Conservation (phyloP, 2,888 invertebrate genomes). For the Amphipoea lucens region DNA sequence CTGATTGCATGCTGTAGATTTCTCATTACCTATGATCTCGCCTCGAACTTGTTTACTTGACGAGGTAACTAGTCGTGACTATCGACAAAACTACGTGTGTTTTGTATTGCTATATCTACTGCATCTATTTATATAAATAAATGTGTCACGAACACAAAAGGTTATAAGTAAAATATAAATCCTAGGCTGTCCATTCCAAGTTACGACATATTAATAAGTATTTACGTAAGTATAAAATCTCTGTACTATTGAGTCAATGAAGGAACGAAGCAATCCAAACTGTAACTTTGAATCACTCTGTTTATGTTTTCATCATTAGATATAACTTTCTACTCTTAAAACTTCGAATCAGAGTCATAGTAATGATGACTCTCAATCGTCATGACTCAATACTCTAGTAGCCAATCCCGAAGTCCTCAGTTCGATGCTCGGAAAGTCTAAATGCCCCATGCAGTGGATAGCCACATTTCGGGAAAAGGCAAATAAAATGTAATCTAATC, state of each 20-base stretch:
- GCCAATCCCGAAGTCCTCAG: not conserved
- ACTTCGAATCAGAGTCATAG: not conserved
- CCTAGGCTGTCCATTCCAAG: not conserved
- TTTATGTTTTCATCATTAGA: not conserved
- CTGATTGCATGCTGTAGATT: not conserved
- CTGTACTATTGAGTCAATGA: not conserved
- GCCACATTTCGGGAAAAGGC: not conserved
- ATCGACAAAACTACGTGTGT: not conserved
- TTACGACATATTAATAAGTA: conserved; percentile 11
- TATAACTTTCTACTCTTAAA: not conserved
- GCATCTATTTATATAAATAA: not conserved
- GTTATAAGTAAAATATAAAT: conserved; percentile 4
- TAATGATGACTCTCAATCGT: not conserved
- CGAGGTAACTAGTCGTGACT: not conserved
- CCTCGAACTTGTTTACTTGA: conserved; percentile 13
- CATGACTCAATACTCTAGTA: not conserved
- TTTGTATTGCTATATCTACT: not conserved
- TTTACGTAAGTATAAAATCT: not conserved
- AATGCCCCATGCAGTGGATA: not conserved
- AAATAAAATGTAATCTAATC: not conserved
- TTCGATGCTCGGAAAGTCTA: not conserved
- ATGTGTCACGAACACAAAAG: conserved; percentile 2
- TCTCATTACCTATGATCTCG: not conserved
- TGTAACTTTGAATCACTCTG: conserved; percentile 12
- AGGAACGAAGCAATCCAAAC: not conserved